phyloP scores from a whole-genome alignment of 2,888 invertebrate genomes.

The Entomobrya proxima region DNA sequence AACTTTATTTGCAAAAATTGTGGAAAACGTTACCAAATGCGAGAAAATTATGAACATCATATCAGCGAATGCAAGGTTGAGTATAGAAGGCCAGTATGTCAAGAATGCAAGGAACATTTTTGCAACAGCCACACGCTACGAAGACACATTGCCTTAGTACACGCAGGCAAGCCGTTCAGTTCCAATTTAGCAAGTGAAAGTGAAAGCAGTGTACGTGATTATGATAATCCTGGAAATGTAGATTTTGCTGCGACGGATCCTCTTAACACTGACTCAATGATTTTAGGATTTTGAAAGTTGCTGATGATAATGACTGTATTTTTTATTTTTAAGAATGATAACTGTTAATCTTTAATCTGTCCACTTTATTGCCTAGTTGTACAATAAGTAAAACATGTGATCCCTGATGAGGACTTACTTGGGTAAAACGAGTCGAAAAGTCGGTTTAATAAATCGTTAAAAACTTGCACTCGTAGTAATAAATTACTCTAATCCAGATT shows the following conservation, averaged over 20 bases:
- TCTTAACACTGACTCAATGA: not conserved
- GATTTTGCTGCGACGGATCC: not conserved
- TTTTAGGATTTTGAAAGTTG: not conserved
- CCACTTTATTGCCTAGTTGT: no score
- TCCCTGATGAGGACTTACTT: no score
- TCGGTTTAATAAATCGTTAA: no score
- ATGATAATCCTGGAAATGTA: not conserved
- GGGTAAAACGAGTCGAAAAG: no score
- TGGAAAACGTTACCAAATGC: not conserved
- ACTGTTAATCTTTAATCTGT: no score
- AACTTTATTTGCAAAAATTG: not conserved
- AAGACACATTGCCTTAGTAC: not conserved
- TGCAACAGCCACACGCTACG: not conserved
- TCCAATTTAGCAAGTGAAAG: not conserved
- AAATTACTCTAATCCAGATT: no score
- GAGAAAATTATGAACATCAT: not conserved
- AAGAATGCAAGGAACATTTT: slow-evolving; percentile 1
- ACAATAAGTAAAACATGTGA: no score
- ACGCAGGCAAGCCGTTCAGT: not conserved
- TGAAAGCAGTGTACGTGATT: not conserved
- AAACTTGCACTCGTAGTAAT: no score
- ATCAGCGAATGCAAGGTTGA: not conserved
- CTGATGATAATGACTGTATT: not conserved
- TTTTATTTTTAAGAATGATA: no score
- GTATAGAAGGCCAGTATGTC: not conserved